Base-by-base conservation (phyloP, 2,797 vertebrate species). In the Vespertilio murinus region DNA sequence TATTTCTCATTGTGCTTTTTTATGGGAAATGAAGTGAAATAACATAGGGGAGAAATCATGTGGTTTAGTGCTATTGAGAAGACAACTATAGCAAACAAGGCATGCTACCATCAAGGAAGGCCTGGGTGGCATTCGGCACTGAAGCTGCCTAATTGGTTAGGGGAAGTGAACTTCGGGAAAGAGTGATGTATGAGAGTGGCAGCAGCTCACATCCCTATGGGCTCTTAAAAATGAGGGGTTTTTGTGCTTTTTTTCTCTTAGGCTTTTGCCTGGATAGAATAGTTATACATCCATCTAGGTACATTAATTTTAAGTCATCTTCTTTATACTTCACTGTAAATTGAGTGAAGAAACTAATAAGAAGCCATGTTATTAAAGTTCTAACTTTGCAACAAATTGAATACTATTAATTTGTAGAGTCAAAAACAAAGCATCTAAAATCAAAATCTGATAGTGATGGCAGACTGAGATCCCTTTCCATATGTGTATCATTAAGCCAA, bases 1-100 rank as follows among this genome's bases (percentile, higher is more conserved):
- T 86, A 61, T 89, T 88, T 93, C 92, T 94, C 42, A 90, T 93
- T 97, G 97, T 94, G 88, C 65, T 33, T 97, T 97, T 94, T 97
- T 96, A 83, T 96, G 96, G 95, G 94, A 96, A 97, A 92, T 95
- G 97, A 95, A 97, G 81, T 82, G 81, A 61, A 93, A 90, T 95
- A 96, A 52, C 33, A 16, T 93, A 90, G 94, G 88, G 93, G 74
- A 96, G 95, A 80, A 94, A 90, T 86, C 52, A 54, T 87, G 40
- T 56, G 56, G 16, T 47, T 96, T 96, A 95, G 22, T 69, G 59
- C 69, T 87, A 40, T 80, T 70, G 79, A 93, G 73, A 87, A 56
- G 88, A 85, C 81, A 94, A 70, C 70, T 85, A 90, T 49, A 96
- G 92, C 61, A 92, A 88, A 95, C 74, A 94, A 94, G 35, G 30